Evolutionary conservation across 2,888 invertebrate species (phyloP), one percentile per base, ranked within the genome.

Genomic region (Caenorhabditis virilis): DNA sequence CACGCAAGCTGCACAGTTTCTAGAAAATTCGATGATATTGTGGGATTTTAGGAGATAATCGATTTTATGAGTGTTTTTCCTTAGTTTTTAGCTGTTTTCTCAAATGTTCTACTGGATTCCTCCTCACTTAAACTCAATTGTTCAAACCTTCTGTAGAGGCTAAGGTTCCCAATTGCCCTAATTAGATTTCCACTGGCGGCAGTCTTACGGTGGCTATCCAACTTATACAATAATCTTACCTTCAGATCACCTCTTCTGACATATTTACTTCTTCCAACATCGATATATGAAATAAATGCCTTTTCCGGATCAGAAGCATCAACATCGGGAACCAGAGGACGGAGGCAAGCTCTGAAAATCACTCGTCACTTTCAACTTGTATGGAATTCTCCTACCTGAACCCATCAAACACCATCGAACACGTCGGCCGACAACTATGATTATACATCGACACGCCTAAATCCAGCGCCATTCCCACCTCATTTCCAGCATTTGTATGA

Each of bases 361-460:
- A 13, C 30, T 6, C 6, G 13, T 6, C 30, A 6, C 30, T 30
- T 30, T 30, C 13, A 6, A 30, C 13, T 30, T 30, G 30, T 9
- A 30, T 30, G 5, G 7, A 36, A n/a, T 36, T n/a, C n/a, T n/a
- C 45, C 6, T 36, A 62, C 62, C 62, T 25, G 39, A 43, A 54
- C 20, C 82, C 82, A 50, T 82, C 82, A 60, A 82, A 82, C 2
- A 82, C 74, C 77, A 82, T 74, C 0, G 79, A 69, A 41, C 75
- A 72, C 35, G 78, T 80, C 16, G 82, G 82, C 1, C 79, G 72
- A 48, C 82, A 82, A 11, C 72, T 75, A 60, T 82, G 82, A 47
- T 82, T 78, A 63, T 81, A 82, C 23, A 55, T 49, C 11, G 78
- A 78, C 9, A 79, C 61, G 53, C 82, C 82, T 41, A 82, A 52